These are phyloP conservation scores for Macrosteles quadrilineatus DNA, from an alignment of 1,140 invertebrate genomes.

Conservation along the genomic window DNA sequence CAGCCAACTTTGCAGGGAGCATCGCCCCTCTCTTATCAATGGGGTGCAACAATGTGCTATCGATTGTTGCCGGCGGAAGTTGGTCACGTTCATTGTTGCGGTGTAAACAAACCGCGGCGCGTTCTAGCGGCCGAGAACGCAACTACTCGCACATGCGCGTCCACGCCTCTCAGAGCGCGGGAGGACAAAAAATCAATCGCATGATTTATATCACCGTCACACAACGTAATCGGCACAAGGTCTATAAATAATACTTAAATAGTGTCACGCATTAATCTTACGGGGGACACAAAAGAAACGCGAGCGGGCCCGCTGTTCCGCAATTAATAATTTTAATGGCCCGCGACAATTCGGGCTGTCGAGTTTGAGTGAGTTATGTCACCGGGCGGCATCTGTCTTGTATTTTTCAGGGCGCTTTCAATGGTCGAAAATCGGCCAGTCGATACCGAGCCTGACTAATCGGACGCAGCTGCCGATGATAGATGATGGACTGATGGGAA, in stretches of 20 bases:
- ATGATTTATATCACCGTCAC: slow-evolving; percentile 28
- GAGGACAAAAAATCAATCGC: slow-evolving; percentile 28
- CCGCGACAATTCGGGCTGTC: slow-evolving; percentile 18
- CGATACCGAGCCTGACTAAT: slow-evolving; percentile 24
- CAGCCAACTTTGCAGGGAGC: too few species aligned
- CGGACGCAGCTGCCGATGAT: slow-evolving; percentile 21
- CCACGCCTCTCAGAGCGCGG: background rate
- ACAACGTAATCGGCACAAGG: slow-evolving; percentile 23
- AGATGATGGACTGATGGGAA: background rate
- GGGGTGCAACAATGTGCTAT: background rate
- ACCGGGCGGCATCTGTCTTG: slow-evolving; percentile 25
- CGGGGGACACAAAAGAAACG: slow-evolving; percentile 26
- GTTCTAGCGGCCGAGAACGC: background rate
- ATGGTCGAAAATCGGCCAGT: slow-evolving; percentile 20
- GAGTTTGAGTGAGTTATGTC: slow-evolving; percentile 32
- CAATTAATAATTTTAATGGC: slow-evolving; percentile 32
- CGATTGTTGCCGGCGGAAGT: slow-evolving; percentile 6
- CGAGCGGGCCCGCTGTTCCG: slow-evolving; percentile 9
- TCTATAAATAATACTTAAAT: slow-evolving; percentile 32
- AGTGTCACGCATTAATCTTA: slow-evolving; percentile 29
- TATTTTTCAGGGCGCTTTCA: slow-evolving; percentile 1
- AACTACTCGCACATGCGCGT: slow-evolving; percentile 5
- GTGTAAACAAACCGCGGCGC: slow-evolving; percentile 20
- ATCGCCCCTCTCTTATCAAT: too few species aligned
- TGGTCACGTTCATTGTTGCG: background rate